Base-by-base conservation (phyloP, 2,797 vertebrate species). In the Naso thynnoides region DNA sequence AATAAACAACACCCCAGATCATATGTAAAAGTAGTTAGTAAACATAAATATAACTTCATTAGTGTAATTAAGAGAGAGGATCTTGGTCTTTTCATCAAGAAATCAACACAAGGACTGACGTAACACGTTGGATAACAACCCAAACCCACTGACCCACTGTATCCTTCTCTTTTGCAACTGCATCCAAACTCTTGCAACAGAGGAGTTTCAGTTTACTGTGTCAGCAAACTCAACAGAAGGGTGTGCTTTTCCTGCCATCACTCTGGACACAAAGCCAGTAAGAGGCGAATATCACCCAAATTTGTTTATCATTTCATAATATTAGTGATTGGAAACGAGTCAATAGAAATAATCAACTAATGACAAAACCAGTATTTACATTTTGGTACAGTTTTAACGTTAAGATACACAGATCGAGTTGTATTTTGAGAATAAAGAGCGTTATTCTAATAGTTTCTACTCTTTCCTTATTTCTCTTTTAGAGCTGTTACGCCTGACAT, bases 401-500 rank as follows among this genome's bases (percentile, higher is more conserved):
- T 4, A 36, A 45, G 4, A 72, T 29, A 18, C 9, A 41, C 53
- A 41, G 13, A 57, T 21, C 15, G 63, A 72, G 31, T 58, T 24
- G 29, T 68, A 73, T 65, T 33, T 60, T 57, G 2, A 66, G n/a
- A 66, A 54, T 13, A 13, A 74, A 66, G 56, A 66, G 15, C 0
- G 3, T 8, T 39, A 41, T 80, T 67, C 71, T 18, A 70, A 88
- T 61, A 81, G 70, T 67, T 62, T 76, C 14, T 66, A 16, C 58
- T 78, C 60, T 55, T 23, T 75, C 78, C 55, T 70, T 81, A 81
- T 84, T 93, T 88, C 79, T 83, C 76, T 86, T 92, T 88, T 61
- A 81, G 78, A 91, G 90, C 87, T 85, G 88, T 91, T 90, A 87
- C 76, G 78, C 63, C 72, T 95, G 94, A 93, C 94, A 94, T 95